phyloP scores from a whole-genome alignment of 2,113 vertebrate genomes.

The Nycticryphes semicollaris region DNA sequence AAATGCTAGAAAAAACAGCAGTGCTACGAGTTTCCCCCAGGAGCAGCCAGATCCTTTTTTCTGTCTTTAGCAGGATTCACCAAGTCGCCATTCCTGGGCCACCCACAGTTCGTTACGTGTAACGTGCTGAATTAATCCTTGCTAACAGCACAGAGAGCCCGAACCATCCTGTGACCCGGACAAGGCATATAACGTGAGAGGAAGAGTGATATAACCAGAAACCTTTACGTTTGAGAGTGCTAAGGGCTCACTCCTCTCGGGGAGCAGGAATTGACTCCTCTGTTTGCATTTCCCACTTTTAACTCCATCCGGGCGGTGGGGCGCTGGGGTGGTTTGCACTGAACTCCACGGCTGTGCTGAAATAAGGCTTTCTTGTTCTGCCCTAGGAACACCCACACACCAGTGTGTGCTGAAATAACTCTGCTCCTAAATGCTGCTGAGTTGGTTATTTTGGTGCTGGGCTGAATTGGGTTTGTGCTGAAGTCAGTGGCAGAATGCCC shows the following conservation, averaged over 20 bases:
- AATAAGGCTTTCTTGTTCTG: slow-evolving; percentile 55
- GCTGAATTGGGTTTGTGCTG: background rate
- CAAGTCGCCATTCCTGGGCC: background rate
- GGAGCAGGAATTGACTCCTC: background rate
- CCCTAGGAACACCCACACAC: slow-evolving; percentile 11
- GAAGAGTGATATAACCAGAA: background rate
- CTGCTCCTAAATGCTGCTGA: background rate
- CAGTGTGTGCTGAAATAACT: slow-evolving; percentile 11
- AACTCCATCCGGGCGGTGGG: background rate
- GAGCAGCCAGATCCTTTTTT: background rate
- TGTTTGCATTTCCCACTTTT: background rate
- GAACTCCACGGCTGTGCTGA: background rate
- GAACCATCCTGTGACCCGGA: background rate
- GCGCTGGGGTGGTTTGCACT: background rate
- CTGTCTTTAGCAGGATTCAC: background rate
- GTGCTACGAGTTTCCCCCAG: background rate
- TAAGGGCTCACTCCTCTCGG: background rate
- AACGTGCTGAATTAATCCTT: background rate
- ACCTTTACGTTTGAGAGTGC: background rate
- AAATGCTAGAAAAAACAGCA: background rate
- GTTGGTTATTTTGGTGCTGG: slow-evolving; percentile 15
- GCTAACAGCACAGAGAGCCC: background rate
- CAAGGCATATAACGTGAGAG: background rate
- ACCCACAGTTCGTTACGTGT: background rate
- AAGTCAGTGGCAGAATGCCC: background rate